Conservation (phyloP, 2,888 invertebrate genomes). For the Stenoptilia bipunctidactyla region DNA sequence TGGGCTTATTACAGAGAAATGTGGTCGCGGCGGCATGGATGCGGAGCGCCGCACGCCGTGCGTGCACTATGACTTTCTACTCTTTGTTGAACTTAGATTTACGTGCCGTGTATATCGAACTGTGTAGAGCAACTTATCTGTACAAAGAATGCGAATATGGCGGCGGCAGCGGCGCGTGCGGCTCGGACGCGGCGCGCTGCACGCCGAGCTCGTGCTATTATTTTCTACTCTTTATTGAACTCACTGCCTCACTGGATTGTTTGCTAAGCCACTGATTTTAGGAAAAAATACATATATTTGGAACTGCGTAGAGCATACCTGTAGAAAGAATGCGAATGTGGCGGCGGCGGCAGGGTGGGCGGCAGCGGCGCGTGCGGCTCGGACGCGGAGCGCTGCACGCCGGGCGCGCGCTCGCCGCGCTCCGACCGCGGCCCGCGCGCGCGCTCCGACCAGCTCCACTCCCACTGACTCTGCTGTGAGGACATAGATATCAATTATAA, state of each 20-base stretch:
- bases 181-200: slow-evolving; percentile 73
- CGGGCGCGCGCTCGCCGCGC: slow-evolving; percentile 50
- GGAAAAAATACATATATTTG: too few relatives aligned
- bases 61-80: too few relatives aligned
- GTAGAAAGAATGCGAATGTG: slow-evolving; percentile 68
- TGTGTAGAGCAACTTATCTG: too few relatives aligned
- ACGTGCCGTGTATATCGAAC: too few relatives aligned
- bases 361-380: slow-evolving; percentile 73
- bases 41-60: too few relatives aligned
- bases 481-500: too few relatives aligned
- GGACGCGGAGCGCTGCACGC: slow-evolving; percentile 73
- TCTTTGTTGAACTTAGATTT: too few relatives aligned
- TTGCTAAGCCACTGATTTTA: too few relatives aligned
- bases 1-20: too few relatives aligned
- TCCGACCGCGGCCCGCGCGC: slow-evolving; percentile 27
- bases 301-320: slow-evolving; percentile 25
- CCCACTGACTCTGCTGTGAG: slow-evolving; percentile 37
- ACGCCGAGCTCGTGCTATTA: slow-evolving; percentile 64
- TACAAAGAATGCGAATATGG: slow-evolving; percentile 68
- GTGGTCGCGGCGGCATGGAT: too few relatives aligned
- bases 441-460: slow-evolving; percentile 36
- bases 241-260: too few relatives aligned
- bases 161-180: slow-evolving; percentile 68
- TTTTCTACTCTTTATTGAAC: too few relatives aligned
- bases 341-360: slow-evolving; percentile 58